Base-by-base conservation (phyloP, 2,888 invertebrate species). In the Criorhina ranunculi region DNA sequence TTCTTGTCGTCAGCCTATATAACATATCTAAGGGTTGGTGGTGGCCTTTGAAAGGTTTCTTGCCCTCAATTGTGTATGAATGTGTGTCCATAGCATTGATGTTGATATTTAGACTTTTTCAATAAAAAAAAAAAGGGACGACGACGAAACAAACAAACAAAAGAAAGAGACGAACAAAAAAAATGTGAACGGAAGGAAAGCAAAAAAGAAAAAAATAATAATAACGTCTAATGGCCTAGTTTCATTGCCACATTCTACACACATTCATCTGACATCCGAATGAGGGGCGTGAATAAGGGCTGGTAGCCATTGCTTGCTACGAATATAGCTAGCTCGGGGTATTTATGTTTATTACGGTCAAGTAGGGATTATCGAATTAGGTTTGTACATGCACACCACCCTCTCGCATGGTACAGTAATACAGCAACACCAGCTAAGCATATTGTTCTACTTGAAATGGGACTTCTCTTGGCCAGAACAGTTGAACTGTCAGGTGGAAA, bases 321-420 rank as follows among this genome's bases (percentile, higher is more conserved):
- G 31, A 24, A 24, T 24, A 24, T 24, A 24, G 24, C 24, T 4
- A 24, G 51, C 66, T 15, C 57, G 62, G 35, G 40, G 42, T 83
- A 69, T 85, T 76, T 76, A 79, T 70, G 79, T 76, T 85, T 85
- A 85, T 85, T 85, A 85, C 85, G 85, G 85, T 85, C 79, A 85
- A 85, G 75, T 70, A 80, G 75, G 75, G 85, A 85, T 85, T 85
- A 85, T 85, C 75, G 80, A 80, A 85, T 85, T 85, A 80, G 80
- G 80, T 53, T 80, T 85, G 59, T 64, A 75, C 83, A 79, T 73
- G 78, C 72, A 78, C 53, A 64, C 49, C 12, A 57, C 12, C 8
- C 8, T 7, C n/a, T 1, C 15, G 2, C 11, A 29, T 31, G 17
- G 15, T 44, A 24, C 11, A 0, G 29, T 9, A 1, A 1, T 11